A percentile compares a stretch with the other conserved stretches of the same genome.
phyloP scores from a whole-genome alignment of 2,797 vertebrate species.

The Pipistrellus pygmaeus region DNA sequence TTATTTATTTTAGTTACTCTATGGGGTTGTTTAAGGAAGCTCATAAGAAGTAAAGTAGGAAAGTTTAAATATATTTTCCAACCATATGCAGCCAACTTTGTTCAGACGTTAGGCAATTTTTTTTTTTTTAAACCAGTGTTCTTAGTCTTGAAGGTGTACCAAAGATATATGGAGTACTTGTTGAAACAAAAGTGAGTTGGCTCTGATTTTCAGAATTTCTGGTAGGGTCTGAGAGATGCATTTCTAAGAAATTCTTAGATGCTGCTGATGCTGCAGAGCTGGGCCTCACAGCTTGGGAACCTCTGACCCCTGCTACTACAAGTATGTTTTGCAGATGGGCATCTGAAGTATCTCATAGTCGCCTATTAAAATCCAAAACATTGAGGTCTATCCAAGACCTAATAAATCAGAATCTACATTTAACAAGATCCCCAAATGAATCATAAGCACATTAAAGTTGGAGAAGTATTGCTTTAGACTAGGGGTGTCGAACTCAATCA shows the following conservation, averaged over 20 bases:
- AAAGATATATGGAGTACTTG: neutral
- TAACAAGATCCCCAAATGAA: neutral
- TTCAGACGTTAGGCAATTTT: neutral
- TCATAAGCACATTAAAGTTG: neutral
- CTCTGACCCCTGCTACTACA: neutral
- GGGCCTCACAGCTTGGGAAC: neutral
- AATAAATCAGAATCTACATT: neutral
- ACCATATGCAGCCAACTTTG: neutral
- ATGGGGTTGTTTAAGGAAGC: conserved; percentile 53
- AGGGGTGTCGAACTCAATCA: no score
- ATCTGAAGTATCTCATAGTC: neutral
- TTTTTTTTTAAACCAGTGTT: neutral
- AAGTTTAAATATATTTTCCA: neutral
- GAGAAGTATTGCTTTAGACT: neutral
- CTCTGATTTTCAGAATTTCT: neutral
- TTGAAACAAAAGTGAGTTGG: neutral
- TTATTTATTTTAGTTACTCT: conserved; percentile 56
- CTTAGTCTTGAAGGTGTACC: neutral
- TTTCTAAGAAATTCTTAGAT: neutral
- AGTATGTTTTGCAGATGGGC: neutral
- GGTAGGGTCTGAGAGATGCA: neutral
- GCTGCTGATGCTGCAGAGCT: neutral
- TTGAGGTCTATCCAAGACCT: neutral
- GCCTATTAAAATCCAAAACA: neutral
- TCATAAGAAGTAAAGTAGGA: conserved; percentile 31